A percentile compares a stretch with the other conserved stretches of the same genome.
These are phyloP conservation scores for Enteromius paludinosus DNA, from an alignment of 2,797 vertebrate genomes.

Conservation along the genomic window DNA sequence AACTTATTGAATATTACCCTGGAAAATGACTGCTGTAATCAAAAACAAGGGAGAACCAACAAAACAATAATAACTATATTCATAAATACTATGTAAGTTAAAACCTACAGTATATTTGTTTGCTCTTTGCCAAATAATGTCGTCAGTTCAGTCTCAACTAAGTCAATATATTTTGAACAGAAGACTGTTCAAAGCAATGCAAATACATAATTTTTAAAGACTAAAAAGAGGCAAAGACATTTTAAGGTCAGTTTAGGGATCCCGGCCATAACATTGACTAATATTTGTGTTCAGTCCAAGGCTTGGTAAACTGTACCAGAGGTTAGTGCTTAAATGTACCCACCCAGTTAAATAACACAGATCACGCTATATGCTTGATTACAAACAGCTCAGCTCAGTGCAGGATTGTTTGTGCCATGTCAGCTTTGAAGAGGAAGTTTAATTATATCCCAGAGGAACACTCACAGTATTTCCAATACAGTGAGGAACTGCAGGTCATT, in stretches of 20 bases:
- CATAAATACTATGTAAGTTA: neutral
- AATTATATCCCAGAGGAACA: constrained; percentile 59
- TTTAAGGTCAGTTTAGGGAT: neutral
- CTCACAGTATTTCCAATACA: constrained; percentile 34
- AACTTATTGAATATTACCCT: neutral
- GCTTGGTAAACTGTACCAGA: neutral
- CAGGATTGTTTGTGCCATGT: constrained; percentile 56
- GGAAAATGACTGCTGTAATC: neutral
- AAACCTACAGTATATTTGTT: neutral
- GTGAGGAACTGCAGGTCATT: constrained; percentile 40
- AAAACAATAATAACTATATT: neutral
- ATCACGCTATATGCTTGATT: constrained; percentile 15
- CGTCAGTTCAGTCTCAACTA: neutral
- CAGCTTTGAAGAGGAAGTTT: constrained; percentile 59
- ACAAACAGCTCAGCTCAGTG: constrained; percentile 24
- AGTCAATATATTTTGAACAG: too few species aligned
- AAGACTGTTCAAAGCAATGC: neutral
- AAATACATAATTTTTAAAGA: neutral
- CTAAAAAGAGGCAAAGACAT: neutral
- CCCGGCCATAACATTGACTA: neutral
- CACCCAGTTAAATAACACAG: constrained; percentile 16
- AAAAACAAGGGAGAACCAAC: neutral
- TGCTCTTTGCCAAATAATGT: neutral
- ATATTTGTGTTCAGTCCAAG: neutral
- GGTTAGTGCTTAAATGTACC: neutral